phyloP scores from a whole-genome alignment of 2,797 vertebrate species.

The Clarias fuscus region DNA sequence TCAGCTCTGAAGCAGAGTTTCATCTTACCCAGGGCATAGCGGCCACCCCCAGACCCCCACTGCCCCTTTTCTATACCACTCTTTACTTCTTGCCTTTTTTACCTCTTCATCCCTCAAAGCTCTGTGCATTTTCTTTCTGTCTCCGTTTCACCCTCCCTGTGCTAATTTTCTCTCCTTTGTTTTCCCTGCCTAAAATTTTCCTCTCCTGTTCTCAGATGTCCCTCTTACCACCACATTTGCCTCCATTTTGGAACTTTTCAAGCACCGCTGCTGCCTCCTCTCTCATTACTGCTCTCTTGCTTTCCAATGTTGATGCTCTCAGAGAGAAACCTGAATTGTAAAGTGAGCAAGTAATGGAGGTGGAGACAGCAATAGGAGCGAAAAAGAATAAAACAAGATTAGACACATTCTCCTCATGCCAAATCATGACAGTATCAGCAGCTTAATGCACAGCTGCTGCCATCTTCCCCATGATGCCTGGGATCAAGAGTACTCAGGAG shows the following conservation, averaged over 20 bases:
- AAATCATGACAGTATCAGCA: conserved; percentile 33
- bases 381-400: conserved; percentile 28
- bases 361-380: conserved; percentile 5
- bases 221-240: neutral
- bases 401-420: conserved; percentile 39
- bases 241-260: conserved; percentile 18
- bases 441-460: conserved; percentile 36
- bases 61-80: conserved; percentile 12
- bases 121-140: neutral
- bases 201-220: conserved; percentile 2
- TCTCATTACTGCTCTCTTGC: conserved; percentile 29
- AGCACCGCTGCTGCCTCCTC: conserved; percentile 21
- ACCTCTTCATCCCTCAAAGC: neutral
- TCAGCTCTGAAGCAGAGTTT: conserved; percentile 51
- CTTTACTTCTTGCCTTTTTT: neutral
- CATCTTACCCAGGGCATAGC: conserved; percentile 25
- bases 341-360: conserved; percentile 8
- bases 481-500: conserved; percentile 31
- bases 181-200: neutral
- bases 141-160: neutral
- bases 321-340: conserved; percentile 15
- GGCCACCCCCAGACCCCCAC: conserved; percentile 27
- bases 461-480: conserved; percentile 23
- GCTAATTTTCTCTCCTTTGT: neutral
- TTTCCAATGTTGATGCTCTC: conserved; percentile 25